Conservation (phyloP, 2,888 invertebrate species). For the Cephus sareptanus region DNA sequence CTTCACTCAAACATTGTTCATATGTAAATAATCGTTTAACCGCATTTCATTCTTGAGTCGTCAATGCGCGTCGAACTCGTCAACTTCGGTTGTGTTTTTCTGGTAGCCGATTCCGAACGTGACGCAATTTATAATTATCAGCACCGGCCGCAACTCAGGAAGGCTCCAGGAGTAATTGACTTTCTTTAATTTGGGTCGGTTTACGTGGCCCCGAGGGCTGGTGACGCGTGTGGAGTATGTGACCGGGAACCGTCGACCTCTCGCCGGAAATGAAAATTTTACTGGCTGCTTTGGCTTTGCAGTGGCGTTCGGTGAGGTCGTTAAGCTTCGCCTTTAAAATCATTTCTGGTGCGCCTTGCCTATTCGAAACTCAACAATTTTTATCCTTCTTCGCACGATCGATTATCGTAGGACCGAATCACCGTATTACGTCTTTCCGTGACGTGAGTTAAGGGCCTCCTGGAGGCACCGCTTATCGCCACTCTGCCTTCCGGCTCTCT, state of each 20-base stretch:
- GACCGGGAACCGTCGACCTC: not conserved
- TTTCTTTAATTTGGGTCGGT: conserved; percentile 15
- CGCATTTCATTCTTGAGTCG: too few species aligned
- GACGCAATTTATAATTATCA: too few species aligned
- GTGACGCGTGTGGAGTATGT: conserved; percentile 13
- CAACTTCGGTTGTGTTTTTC: too few species aligned
- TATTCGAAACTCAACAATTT: too few species aligned
- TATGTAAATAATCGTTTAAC: conserved; percentile 43
- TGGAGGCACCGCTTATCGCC: too few species aligned
- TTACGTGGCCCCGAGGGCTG: conserved; percentile 29
- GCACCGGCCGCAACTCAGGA: not conserved
- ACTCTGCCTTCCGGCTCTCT: too few species aligned
- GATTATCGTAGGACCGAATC: too few species aligned
- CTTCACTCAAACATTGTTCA: conserved; percentile 36
- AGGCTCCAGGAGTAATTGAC: not conserved
- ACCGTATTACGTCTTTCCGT: too few species aligned
- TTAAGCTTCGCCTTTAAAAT: conserved; percentile 51
- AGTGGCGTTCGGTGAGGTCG: conserved; percentile 36
- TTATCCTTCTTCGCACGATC: too few species aligned
- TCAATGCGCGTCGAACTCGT: too few species aligned
- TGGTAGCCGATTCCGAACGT: too few species aligned
- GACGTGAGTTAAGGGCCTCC: too few species aligned
- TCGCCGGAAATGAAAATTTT: conserved; percentile 52
- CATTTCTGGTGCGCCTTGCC: conserved; percentile 33
- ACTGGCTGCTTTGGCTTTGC: conserved; percentile 34